phyloP scores from a whole-genome alignment of 2,113 vertebrate species.

The Aphyosemion australe region DNA sequence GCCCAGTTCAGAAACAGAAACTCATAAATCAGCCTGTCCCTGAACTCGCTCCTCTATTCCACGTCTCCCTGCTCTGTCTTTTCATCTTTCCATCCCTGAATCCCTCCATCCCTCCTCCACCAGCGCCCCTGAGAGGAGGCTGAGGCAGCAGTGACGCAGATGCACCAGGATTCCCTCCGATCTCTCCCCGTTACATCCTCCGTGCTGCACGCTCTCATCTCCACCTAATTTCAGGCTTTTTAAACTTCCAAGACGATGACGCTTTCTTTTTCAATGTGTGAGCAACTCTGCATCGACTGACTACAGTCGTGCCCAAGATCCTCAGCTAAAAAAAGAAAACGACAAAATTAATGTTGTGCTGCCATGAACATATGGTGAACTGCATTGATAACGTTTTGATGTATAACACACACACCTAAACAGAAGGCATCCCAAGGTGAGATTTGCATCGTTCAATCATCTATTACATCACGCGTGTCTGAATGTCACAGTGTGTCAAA shows the following conservation, averaged over 20 bases:
- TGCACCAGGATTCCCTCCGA: constrained; percentile 72
- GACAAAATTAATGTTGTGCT: not conserved
- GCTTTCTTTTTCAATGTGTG: not conserved
- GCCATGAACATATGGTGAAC: constrained; percentile 5
- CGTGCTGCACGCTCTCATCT: constrained; percentile 34
- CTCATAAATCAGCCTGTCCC: constrained; percentile 76
- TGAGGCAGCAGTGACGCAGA: constrained; percentile 72
- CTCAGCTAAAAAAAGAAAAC: not conserved
- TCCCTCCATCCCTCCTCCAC: constrained; percentile 47
- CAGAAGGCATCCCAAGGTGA: constrained; percentile 58
- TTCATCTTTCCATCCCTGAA: constrained; percentile 55
- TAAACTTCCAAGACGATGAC: constrained; percentile 1
- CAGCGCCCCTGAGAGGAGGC: constrained; percentile 45
- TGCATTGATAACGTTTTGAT: constrained; percentile 17
- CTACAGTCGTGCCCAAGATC: not conserved
- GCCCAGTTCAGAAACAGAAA: constrained; percentile 66
- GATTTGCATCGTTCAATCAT: constrained; percentile 11
- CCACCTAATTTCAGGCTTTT: constrained; percentile 17
- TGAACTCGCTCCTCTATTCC: constrained; percentile 51
- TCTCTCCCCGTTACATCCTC: not conserved
- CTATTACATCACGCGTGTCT: constrained; percentile 1
- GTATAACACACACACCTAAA: constrained; percentile 30
- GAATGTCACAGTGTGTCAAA: constrained; percentile 14
- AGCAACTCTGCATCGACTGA: constrained; percentile 3
- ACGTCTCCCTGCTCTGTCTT: constrained; percentile 43